Evolutionary conservation across 2,113 vertebrate species (phyloP), one percentile per base, ranked within the genome.

Genomic region (Sprattus sprattus): DNA sequence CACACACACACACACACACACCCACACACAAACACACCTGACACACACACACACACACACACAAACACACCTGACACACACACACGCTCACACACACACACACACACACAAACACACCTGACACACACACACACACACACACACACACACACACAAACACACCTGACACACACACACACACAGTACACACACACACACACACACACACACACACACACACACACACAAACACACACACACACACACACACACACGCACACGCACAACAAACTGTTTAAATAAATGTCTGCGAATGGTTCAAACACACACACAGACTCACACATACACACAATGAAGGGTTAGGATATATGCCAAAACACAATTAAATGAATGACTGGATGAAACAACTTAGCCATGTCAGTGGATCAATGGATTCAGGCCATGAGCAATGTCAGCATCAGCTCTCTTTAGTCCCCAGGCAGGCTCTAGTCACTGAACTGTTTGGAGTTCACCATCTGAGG

Each of bases 131-230:
- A n/a, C n/a, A n/a, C n/a, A n/a, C 22, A 25, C 64, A 67, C 4
- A 67, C 22, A 25, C 64, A 67, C 64, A 25, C 22, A 67, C 64
- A 67, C 25, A 67, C 64, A 28, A n/a, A 67, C 5, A 75, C 22
- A 25, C 64, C n/a, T n/a, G n/a, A 67, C 4, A 67, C 22, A 25
- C 64, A 67, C 64, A 25, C 22, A 67, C 64, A 67, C 25, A 67
- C 64, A 28, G n/a, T n/a, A n/a, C n/a, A n/a, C n/a, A n/a, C n/a
- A n/a, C 64, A 71, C 64, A 71, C 64, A 71, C 64, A 71, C 64
- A 28, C 25, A 71, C 64, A 71, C 64, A 71, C 25, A 75, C 67
- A 75, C 67, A 75, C 25, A 75, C 67, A 75, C n/a, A 75, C 67
- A 75, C n/a, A 28, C 6, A 75, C 67, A 75, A 3, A 54, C 18